Conservation (phyloP, 1,140 invertebrate genomes). For the Epicauta chinensis region DNA sequence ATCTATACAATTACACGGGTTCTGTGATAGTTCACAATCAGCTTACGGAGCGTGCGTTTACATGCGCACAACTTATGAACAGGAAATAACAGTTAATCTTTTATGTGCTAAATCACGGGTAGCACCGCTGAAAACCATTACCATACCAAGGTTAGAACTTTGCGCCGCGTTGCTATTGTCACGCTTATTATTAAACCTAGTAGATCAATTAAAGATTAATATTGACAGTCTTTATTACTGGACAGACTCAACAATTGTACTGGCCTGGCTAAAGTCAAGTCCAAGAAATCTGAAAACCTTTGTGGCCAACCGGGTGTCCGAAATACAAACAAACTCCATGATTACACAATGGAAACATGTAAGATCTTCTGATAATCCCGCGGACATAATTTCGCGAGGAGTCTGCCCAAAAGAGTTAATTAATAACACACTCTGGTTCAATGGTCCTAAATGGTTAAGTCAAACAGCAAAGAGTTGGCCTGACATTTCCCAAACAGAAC, state of each 20-base stretch:
- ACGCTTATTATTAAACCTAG: no score
- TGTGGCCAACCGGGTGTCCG: conserved; percentile 35
- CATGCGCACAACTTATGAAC: no score
- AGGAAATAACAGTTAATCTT: no score
- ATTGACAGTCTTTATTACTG: conserved; percentile 1
- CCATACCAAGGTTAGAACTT: no score
- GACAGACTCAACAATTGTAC: conserved; percentile 18
- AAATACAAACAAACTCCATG: conserved; percentile 36
- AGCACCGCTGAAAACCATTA: no score
- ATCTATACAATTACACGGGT: no score
- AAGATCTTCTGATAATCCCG: conserved; percentile 38
- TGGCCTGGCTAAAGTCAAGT: conserved; percentile 30
- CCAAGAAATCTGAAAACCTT: conserved; percentile 30
- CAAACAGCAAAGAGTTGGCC: not conserved
- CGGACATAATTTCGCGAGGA: no score
- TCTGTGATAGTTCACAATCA: no score
- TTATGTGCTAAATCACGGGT: no score
- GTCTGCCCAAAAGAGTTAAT: conserved; percentile 40
- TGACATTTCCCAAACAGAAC: not conserved
- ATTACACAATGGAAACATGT: conserved; percentile 37
- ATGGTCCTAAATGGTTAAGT: conserved; percentile 18
- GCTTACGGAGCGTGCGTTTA: no score
- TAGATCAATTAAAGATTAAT: no score
- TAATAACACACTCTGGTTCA: conserved; percentile 37
- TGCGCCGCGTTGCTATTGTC: no score